Conservation (phyloP, 2,797 vertebrate genomes). For the Characodon lateralis region DNA sequence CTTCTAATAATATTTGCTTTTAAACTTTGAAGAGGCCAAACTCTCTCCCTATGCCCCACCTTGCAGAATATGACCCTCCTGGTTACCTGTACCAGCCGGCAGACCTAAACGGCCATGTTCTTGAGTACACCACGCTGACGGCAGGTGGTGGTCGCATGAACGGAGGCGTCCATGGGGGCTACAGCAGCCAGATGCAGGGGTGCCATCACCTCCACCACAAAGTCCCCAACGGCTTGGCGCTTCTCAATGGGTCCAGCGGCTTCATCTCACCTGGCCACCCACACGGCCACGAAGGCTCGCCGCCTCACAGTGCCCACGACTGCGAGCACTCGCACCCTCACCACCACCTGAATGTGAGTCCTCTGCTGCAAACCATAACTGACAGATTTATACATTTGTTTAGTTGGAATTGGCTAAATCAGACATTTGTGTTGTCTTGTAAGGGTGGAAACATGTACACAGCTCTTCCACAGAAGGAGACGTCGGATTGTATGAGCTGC, state of each 20-base stretch:
- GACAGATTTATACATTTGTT: not conserved
- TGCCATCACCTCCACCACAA: constrained; percentile 91
- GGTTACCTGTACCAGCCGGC: constrained; percentile 90
- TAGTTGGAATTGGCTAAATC: constrained; percentile 18
- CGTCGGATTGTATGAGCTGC: constrained; percentile 88
- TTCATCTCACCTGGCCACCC: constrained; percentile 77
- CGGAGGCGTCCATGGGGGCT: constrained; percentile 81
- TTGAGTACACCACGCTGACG: constrained; percentile 85
- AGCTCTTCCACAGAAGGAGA: constrained; percentile 85
- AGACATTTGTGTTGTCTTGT: constrained; percentile 29
- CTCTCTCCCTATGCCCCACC: not conserved
- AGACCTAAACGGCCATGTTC: constrained; percentile 86
- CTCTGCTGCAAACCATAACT: not conserved
- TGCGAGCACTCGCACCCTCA: constrained; percentile 85
- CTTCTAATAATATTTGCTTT: not conserved
- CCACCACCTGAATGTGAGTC: constrained; percentile 82
- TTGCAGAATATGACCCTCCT: constrained; percentile 90
- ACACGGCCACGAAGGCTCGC: constrained; percentile 75
- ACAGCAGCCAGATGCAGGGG: constrained; percentile 75
- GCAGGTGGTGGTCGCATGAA: constrained; percentile 82
- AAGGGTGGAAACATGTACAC: constrained; percentile 89
- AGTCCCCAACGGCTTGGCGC: constrained; percentile 79
- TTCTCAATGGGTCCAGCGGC: constrained; percentile 80
- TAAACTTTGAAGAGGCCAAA: not conserved
- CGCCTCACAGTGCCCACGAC: constrained; percentile 77